These are phyloP conservation scores for Tringa solitaria DNA, from an alignment of 2,113 vertebrate genomes.

Conservation along the genomic window DNA sequence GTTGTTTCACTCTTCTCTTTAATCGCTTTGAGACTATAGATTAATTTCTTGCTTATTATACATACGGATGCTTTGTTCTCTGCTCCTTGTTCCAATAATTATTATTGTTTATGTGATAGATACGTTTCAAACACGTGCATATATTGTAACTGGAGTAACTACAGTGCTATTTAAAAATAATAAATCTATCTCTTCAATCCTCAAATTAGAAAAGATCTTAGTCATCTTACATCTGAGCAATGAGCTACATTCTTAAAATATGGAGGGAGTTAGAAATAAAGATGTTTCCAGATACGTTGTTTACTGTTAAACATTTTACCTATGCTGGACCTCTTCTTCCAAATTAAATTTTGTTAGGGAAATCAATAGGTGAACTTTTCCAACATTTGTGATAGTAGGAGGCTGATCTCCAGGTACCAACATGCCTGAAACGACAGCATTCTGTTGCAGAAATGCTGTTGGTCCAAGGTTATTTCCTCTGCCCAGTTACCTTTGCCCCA, in stretches of 20 bases:
- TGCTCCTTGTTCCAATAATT: not conserved
- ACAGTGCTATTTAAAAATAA: not conserved
- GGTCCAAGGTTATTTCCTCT: not conserved
- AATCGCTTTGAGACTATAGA: not conserved
- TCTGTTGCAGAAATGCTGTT: not conserved
- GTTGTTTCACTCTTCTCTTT: not conserved
- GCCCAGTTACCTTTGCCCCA: not conserved
- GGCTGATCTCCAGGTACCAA: not conserved
- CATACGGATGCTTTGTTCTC: not conserved
- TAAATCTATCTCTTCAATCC: not conserved
- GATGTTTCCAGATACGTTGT: not conserved
- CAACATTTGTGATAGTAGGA: not conserved
- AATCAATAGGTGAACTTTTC: not conserved
- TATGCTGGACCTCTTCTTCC: not conserved
- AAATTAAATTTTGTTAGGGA: not conserved
- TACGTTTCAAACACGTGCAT: not conserved
- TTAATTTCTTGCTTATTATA: not conserved
- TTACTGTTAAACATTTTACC: not conserved
- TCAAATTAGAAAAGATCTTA: not conserved
- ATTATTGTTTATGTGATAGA: not conserved
- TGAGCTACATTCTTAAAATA: not conserved
- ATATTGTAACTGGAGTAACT: not conserved
- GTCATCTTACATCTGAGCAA: not conserved
- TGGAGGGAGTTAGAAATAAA: not conserved
- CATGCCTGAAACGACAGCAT: not conserved